Evolutionary conservation across 1,140 invertebrate species (phyloP).

Genomic region (Lamellibrachia luymesi): DNA sequence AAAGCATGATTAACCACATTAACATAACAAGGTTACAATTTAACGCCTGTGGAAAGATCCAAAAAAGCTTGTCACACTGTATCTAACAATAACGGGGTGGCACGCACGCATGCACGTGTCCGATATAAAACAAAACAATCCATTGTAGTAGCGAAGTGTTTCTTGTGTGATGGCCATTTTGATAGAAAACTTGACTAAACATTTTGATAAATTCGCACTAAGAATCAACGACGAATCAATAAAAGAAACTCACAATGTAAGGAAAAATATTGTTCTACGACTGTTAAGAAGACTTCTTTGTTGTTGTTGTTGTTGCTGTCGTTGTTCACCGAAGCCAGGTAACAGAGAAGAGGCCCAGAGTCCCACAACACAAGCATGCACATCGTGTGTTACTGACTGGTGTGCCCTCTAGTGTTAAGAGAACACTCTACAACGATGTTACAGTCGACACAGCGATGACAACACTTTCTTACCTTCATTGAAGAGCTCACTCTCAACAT

Average conservation of each 20-base stretch:
- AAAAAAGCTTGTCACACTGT: too few species aligned
- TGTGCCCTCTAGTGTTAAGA: not conserved
- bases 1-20: not conserved
- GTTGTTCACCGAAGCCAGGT: not conserved
- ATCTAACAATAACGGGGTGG: too few species aligned
- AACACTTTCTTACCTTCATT: slow-evolving; percentile 38
- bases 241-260: too few species aligned
- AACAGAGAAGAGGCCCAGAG: not conserved
- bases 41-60: too few species aligned
- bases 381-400: not conserved
- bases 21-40: not conserved
- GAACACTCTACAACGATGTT: not conserved
- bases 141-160: too few species aligned
- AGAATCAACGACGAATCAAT: too few species aligned
- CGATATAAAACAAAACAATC: too few species aligned
- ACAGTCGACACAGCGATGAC: not conserved
- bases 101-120: too few species aligned
- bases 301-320: not conserved
- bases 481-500: slow-evolving; percentile 40
- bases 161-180: too few species aligned
- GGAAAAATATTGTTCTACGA: not conserved
- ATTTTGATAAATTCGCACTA: too few species aligned
- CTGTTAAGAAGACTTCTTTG: not conserved
- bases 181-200: too few species aligned
- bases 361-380: not conserved